Evolutionary conservation across 2,797 vertebrate species (phyloP), one percentile per base, ranked within the genome.

Genomic region (Tolypeutes matacus): DNA sequence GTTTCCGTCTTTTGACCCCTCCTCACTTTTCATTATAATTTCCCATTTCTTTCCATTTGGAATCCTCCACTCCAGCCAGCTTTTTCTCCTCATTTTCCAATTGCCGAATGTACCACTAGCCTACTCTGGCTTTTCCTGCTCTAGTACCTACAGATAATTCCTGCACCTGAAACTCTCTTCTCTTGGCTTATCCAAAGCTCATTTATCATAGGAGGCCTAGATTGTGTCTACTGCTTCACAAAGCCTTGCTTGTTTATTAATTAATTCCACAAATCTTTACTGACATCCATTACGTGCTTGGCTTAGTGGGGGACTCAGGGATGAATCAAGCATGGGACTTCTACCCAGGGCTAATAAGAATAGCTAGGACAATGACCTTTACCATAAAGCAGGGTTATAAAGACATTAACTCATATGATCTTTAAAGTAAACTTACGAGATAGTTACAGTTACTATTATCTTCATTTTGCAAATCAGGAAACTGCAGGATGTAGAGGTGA

Each of bases 401-500:
- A 60, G 49, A n/a, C 34, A 46, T 75, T 51, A 60, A 77, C 95
- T 60, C 39, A 17, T 31, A 31, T 39, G 77, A 64, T 60, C 72
- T 91, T 69, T 88, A 49, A 86, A 76, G 75, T 64, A 75, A 76
- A 82, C 36, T 51, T 51, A 51, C 12, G 69, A 73, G 8, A 17
- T 69, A 77, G 73, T 23, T 36, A 46, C 31, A 58, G 21, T 64
- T 21, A 25, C 60, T 75, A 36, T 36, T 53, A 53, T 72, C n/a
- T 85, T 75, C 31, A 39, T 80, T 89, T 95, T 65, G 27, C 73
- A 73, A 75, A 78, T 53, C 34, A 46, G 73, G 51, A 86, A 83
- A 56, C 46, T 18, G 29, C 20, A 17, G 36, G 6, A 8, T 27
- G 5, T 69, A 36, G 51, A 81, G 70, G 64, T 85, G 42, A 58